phyloP scores from a whole-genome alignment of 2,113 vertebrate genomes.

The Plecotus auritus region DNA sequence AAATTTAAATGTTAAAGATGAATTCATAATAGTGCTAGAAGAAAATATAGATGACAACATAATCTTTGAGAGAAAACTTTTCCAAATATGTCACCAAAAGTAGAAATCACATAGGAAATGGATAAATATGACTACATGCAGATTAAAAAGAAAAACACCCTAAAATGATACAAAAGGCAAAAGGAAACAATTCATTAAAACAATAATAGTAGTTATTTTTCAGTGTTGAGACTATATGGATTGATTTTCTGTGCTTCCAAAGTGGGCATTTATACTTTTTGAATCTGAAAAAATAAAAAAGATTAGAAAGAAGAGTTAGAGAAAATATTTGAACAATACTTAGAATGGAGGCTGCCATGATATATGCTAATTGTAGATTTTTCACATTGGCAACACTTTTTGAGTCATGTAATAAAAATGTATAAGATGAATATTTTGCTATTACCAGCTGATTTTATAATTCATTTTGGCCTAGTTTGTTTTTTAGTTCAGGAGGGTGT shows the following conservation, averaged over 20 bases:
- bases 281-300: constrained; percentile 8
- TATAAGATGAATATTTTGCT: constrained; percentile 16
- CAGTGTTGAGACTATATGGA: background rate
- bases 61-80: constrained; percentile 1
- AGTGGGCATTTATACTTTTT: constrained; percentile 3
- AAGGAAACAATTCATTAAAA: constrained; percentile 28
- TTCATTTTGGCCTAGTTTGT: constrained; percentile 3
- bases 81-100: background rate
- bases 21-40: background rate
- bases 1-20: background rate
- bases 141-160: background rate
- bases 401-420: background rate
- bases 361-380: constrained; percentile 13
- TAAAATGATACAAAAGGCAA: background rate
- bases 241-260: constrained; percentile 34
- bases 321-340: background rate
- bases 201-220: background rate
- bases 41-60: background rate
- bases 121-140: background rate
- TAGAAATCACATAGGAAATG: background rate
- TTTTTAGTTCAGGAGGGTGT: background rate
- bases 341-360: background rate
- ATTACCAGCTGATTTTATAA: background rate
- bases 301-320: background rate
- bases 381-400: constrained; percentile 2